These are phyloP conservation scores for Heliconius ismenius DNA, from an alignment of 2,888 invertebrate species.

Conservation along the genomic window DNA sequence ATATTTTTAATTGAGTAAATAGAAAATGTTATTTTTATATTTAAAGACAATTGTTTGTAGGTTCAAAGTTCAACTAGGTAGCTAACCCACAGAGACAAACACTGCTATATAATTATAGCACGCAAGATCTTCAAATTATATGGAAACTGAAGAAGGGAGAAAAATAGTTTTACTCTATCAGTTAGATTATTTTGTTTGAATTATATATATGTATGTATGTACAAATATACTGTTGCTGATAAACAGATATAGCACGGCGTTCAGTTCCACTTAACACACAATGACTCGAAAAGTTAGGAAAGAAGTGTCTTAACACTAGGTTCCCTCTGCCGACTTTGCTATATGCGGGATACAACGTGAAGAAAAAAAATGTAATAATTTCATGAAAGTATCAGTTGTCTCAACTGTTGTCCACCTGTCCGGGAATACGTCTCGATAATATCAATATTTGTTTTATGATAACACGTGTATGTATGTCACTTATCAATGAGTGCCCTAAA, in stretches of 20 bases:
- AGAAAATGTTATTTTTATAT: background rate
- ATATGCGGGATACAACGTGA: too few species aligned
- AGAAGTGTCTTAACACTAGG: background rate
- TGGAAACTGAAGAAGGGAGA: too few species aligned
- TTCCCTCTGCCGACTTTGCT: too few species aligned
- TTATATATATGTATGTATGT: too few species aligned
- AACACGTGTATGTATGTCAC: constrained; percentile 48
- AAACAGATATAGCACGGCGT: background rate
- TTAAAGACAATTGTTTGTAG: background rate
- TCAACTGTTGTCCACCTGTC: constrained; percentile 21
- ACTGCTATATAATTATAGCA: too few species aligned
- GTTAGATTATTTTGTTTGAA: too few species aligned
- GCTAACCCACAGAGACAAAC: too few species aligned
- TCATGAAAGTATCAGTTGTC: constrained; percentile 1
- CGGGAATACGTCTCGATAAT: constrained; percentile 39
- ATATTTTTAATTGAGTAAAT: too few species aligned
- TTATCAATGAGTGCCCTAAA: constrained; percentile 49
- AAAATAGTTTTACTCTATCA: too few species aligned
- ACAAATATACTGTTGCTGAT: too few species aligned
- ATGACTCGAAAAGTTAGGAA: background rate
- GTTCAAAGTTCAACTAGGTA: background rate
- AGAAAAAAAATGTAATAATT: background rate
- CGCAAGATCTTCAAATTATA: too few species aligned
- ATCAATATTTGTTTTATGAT: constrained; percentile 50
- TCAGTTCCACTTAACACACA: background rate